Base-by-base conservation (phyloP, 1,140 invertebrate genomes). In the Heliconius congener region DNA sequence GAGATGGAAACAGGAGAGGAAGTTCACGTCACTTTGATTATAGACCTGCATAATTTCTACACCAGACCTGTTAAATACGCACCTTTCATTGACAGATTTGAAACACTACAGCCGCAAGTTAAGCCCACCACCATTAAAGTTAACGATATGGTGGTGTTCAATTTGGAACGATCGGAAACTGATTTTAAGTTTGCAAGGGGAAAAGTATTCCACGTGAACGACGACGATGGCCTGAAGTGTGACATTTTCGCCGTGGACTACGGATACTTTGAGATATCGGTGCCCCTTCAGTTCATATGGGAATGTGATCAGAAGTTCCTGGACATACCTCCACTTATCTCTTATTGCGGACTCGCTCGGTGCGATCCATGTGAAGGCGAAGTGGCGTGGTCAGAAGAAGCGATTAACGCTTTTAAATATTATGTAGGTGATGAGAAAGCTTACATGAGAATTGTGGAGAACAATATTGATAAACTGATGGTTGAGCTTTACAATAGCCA, bases 181-280 rank as follows among this genome's bases (percentile, higher is more conserved):
- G 60, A 30, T 66, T 66, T 66, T 16, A 66, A 66, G 60, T 66
- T 66, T 66, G 60, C 60, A 66, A 66, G 60, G 23, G 60, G 60
- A 4, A 66, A 66, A 66, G 23, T 66, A 66, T 66, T 66, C 4
- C 60, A 66, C 30, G 60, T 66, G 23, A 66, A 66, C 23, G 23
- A 66, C 11, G 30, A 66, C 23, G 60, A 66, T 66, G 60, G 23
- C 0, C 11, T 66, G 60, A 66, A 30, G 27, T 66, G 60, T 27
- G 60, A 66, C 60, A 30, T 66, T n/a, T 66, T 66, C 60, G 60
- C 60, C 23, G 60, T 66, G 11, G 60, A 66, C 23, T 66, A 66
- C 60, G 60, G 60, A 13, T 66, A 66, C 11, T 66, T 66, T 66
- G 60, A 66, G 23, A 66, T 23, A 16, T 66, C 60, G 23, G 23